Base-by-base conservation (phyloP, 2,888 invertebrate species). In the Heliconius charithonia region DNA sequence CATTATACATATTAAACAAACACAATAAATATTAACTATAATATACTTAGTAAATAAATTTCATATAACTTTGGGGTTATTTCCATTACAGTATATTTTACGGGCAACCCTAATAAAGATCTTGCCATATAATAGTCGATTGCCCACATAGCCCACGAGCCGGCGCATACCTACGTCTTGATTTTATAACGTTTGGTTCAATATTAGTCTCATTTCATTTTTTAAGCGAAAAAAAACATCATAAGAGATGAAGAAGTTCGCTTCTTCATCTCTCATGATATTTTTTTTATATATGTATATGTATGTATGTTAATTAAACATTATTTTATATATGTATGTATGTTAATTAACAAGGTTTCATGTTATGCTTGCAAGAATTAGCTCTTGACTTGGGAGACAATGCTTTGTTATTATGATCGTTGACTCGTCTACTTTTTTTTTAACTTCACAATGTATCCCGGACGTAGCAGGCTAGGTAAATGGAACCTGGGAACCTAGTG, bases 21-120 rank as follows among this genome's bases (percentile, higher is more conserved):
- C 67, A 13, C 13, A 67, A 67, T 41, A 67, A 41, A 67, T 10
- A 56, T 29, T 29, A 62, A 59, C 25, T 41, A 37, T 37, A 73
- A n/a, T 19, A 73, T 12, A 32, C 32, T 12, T 63, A 10, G 19
- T 63, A 37, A 25, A 63, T 62, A 73, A 69, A 69, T 66, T 59
- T 59, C 7, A 27, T 63, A 45, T 12, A 62, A 63, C 27, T 13
- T 3, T 7, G 19, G 27, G 16, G 37, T 74, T 62, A 74, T 56
- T 65, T 51, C 76, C 56, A 37, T 77, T 45, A 63, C 45, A 63
- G 37, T 71, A 77, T 72, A 77, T 56, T 72, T 77, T 72, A 77
- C 65, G 66, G 74, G 72, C 78, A 80, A 72, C 80, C 80, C 78
- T 78, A 78, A 77, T 78, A 75, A 77, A 80, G 37, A 62, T 75